A percentile compares a stretch with the other conserved stretches of the same genome.
Conservation (phyloP, 2,797 vertebrate genomes). For the Melanotaenia trifasciata region DNA sequence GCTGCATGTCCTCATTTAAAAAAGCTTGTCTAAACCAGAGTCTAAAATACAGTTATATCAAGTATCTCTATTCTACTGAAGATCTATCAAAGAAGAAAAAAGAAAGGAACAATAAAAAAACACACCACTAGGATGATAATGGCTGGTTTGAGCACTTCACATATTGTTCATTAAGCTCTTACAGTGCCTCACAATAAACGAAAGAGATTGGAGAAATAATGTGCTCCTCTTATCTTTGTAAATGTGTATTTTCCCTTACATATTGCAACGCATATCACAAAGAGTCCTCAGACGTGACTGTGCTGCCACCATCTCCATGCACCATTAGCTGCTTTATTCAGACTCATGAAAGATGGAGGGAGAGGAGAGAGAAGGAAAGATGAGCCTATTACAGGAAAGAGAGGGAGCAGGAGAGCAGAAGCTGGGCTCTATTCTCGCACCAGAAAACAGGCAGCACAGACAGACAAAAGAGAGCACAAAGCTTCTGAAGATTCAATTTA, state of each 20-base stretch:
- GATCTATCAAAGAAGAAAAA: background rate
- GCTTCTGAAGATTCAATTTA: slow-evolving; percentile 45
- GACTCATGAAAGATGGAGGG: slow-evolving; percentile 63
- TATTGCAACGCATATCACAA: slow-evolving; percentile 42
- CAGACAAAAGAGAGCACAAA: slow-evolving; percentile 36
- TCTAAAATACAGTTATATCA: background rate
- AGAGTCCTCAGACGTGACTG: slow-evolving; percentile 46
- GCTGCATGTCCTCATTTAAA: background rate
- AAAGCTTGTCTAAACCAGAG: background rate
- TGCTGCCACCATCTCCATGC: slow-evolving; percentile 70
- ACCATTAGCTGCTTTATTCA: slow-evolving; percentile 78
- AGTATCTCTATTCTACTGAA: background rate
- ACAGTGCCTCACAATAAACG: slow-evolving; percentile 18
- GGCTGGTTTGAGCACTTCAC: background rate
- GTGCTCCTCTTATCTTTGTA: slow-evolving; percentile 34
- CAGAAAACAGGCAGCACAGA: slow-evolving; percentile 25
- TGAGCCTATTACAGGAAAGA: slow-evolving; percentile 69
- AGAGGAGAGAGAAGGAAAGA: slow-evolving; percentile 48
- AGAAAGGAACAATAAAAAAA: slow-evolving; percentile 3
- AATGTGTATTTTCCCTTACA: slow-evolving; percentile 65
- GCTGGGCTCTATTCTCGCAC: slow-evolving; percentile 53
- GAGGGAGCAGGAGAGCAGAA: slow-evolving; percentile 24
- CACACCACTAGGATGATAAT: background rate
- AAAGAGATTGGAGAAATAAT: slow-evolving; percentile 33
- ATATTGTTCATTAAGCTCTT: slow-evolving; percentile 14